Percentiles rank a stretch among this genome's conserved stretches.
These are phyloP conservation scores for Amblyornis subalaris DNA, from an alignment of 2,113 vertebrate genomes.

Conservation along the genomic window DNA sequence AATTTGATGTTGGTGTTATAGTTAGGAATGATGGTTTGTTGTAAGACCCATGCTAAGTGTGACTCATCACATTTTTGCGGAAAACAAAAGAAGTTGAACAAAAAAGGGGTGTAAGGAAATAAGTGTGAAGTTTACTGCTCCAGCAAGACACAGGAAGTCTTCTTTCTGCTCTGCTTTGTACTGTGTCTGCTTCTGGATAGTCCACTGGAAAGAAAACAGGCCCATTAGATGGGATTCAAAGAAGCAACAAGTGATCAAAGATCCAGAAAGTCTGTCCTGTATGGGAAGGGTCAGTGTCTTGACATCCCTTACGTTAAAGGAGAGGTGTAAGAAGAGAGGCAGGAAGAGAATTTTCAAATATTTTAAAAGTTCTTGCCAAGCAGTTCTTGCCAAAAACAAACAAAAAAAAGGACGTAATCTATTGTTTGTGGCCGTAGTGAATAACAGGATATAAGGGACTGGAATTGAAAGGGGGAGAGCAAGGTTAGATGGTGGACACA, in stretches of 20 bases:
- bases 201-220: not conserved
- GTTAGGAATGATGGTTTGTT: not conserved
- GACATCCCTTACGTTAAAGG: not conserved
- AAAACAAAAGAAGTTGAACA: not conserved
- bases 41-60: not conserved
- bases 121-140: not conserved
- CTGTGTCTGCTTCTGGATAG: not conserved
- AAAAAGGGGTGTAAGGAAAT: not conserved
- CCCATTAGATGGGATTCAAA: not conserved
- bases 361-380: not conserved
- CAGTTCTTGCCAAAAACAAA: not conserved
- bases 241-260: not conserved
- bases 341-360: not conserved
- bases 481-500: not conserved
- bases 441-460: not conserved
- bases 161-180: not conserved
- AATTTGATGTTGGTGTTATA: not conserved
- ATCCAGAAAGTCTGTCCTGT: not conserved
- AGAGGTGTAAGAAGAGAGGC: not conserved
- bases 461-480: not conserved
- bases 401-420: not conserved
- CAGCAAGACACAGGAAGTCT: not conserved
- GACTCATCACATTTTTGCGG: not conserved
- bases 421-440: not conserved
- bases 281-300: not conserved